Conservation (phyloP, 1,140 invertebrate genomes). For the Bombus vancouverensis region DNA sequence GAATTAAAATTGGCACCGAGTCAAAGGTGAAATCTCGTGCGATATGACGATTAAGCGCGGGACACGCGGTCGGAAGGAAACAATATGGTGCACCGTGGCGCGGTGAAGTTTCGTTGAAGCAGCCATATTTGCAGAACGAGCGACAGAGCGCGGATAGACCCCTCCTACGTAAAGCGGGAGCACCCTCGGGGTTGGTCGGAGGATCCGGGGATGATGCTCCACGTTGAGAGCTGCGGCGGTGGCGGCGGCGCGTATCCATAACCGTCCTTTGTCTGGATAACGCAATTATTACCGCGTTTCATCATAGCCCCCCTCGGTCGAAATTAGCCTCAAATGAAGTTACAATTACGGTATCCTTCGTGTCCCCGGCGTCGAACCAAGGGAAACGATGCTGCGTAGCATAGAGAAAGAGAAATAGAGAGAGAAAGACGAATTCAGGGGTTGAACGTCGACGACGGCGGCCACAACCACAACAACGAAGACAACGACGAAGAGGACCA, state of each 20-base stretch:
- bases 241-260: slow-evolving; percentile 81
- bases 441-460: slow-evolving; percentile 47
- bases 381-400: slow-evolving; percentile 20
- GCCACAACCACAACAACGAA: slow-evolving; percentile 30
- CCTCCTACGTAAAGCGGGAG: slow-evolving; percentile 75
- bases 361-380: slow-evolving; percentile 61
- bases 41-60: not conserved
- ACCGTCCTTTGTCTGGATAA: slow-evolving; percentile 82
- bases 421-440: slow-evolving; percentile 56
- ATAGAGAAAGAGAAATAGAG: not conserved
- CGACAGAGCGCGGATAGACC: slow-evolving; percentile 54
- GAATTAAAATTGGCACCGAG: not conserved
- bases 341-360: slow-evolving; percentile 80
- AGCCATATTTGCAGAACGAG: slow-evolving; percentile 78
- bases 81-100: slow-evolving; percentile 74
- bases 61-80: slow-evolving; percentile 58
- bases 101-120: slow-evolving; percentile 76
- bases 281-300: slow-evolving; percentile 82
- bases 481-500: slow-evolving; percentile 30
- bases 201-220: slow-evolving; percentile 70
- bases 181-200: slow-evolving; percentile 75
- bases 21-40: not conserved
- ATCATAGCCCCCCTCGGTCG: slow-evolving; percentile 79
- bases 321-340: slow-evolving; percentile 83
- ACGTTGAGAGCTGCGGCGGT: slow-evolving; percentile 66